Conservation (phyloP, 2,888 invertebrate species). For the Drosophila tripunctata region DNA sequence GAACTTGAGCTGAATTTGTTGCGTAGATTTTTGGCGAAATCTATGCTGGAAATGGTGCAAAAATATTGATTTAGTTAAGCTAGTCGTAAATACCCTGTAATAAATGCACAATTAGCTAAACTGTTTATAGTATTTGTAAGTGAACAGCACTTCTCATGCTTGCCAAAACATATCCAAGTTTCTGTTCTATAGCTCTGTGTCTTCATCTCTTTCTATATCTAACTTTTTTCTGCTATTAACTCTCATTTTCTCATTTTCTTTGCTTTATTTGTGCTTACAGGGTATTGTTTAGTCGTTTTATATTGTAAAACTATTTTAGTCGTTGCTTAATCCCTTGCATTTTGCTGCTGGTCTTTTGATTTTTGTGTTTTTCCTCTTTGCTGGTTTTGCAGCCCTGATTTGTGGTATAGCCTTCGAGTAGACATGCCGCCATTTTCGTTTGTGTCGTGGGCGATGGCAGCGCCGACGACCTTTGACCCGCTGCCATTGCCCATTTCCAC, state of each 20-base stretch:
- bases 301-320: neutral
- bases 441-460: constrained; percentile 24
- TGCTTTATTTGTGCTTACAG: neutral
- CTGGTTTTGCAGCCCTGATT: constrained; percentile 37
- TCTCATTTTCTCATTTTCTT: neutral
- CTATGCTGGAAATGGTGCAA: neutral
- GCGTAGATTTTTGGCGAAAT: no score
- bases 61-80: neutral
- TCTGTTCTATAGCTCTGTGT: no score
- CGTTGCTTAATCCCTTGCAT: constrained; percentile 10
- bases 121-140: neutral
- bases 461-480: constrained; percentile 41
- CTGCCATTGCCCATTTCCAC: neutral
- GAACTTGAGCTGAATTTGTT: no score
- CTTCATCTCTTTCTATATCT: neutral
- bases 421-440: constrained; percentile 36
- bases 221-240: neutral
- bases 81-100: neutral
- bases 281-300: neutral
- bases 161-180: no score
- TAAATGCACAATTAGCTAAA: neutral
- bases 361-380: neutral
- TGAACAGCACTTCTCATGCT: no score
- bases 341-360: neutral
- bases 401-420: constrained; percentile 13